Conservation (phyloP, 2,888 invertebrate species). For the Nowickia ferox region DNA sequence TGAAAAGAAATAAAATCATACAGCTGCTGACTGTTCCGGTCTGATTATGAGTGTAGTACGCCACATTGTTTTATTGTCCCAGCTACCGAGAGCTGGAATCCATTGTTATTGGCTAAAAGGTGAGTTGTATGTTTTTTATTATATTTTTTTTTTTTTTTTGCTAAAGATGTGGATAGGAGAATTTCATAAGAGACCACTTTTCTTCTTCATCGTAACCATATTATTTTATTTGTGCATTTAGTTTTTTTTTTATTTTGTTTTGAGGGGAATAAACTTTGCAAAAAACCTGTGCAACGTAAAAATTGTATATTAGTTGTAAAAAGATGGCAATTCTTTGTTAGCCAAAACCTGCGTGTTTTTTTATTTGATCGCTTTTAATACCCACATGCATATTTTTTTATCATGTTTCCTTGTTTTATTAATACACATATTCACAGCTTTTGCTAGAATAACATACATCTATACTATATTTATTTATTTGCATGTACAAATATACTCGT, state of each 20-base stretch:
- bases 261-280: slow-evolving; percentile 28
- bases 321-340: slow-evolving; percentile 44
- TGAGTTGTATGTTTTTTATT: slow-evolving; percentile 72
- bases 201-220: slow-evolving; percentile 2
- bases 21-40: slow-evolving; percentile 45
- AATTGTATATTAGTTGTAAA: slow-evolving; percentile 2
- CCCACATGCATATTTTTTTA: background rate
- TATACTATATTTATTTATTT: no score
- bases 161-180: slow-evolving; percentile 18
- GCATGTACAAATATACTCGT: background rate
- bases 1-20: slow-evolving; percentile 38
- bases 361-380: no score
- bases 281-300: slow-evolving; percentile 18
- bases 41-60: slow-evolving; percentile 79
- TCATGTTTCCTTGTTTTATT: slow-evolving; percentile 23
- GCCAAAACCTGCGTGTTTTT: background rate
- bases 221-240: background rate
- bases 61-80: slow-evolving; percentile 78
- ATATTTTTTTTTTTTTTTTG: background rate
- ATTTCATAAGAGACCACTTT: slow-evolving; percentile 63
- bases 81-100: slow-evolving; percentile 78
- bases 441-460: slow-evolving; percentile 11
- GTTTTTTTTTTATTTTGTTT: background rate
- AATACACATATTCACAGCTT: background rate
- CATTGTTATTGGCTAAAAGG: slow-evolving; percentile 78